Base-by-base conservation (phyloP, 30 jellyfish, hydroid and myxozoan genomes). In the Catostylus mosaicus region DNA sequence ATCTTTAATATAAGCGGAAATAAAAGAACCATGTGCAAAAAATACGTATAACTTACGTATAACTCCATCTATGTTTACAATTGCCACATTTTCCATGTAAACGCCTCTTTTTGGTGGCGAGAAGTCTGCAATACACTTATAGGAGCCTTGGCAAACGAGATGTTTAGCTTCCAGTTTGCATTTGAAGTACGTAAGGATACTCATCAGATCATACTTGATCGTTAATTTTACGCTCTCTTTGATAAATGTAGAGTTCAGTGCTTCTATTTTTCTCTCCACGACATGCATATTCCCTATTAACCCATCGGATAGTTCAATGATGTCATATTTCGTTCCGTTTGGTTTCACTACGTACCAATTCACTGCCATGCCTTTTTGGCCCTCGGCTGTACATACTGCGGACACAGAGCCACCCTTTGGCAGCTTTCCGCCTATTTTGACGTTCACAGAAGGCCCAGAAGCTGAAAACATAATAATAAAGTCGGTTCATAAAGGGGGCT, bases 311-410 rank as follows among this genome's bases (percentile, higher is more conserved):
- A 76, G 68, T 57, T 76, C 78, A 24, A 76, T 57, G 51, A 76
- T 72, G 11, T 76, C 78, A 36, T 76, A 54, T n/a, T 65, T 36
- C 18, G 77, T 33, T 32, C 31, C 59, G 19, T 38, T 62, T 37
- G 88, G 88, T 31, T 54, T 76, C 47, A 76, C 77, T 27, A 76
- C 79, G 30, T 54, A 76, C 88, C 88, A 76, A 22, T 76, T 76
- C 32, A 76, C 61, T 20, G 88, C 88, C 88, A 76, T 76, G 30
- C 88, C 88, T 29, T 76, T 76, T 52, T 76, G 51, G 16, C 88
- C 88, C 1, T 57, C 35, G 4, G 88, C 88, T 1, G 88, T 61
- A 33, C 88, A 76, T 38, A 36, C 56, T 33, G 88, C 88, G 31
- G 57, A 63, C 2, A 76, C 88, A 0, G 78, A 56, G 68, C 88